Conservation (phyloP, 2,797 vertebrate genomes). For the Meriones psammophilus region DNA sequence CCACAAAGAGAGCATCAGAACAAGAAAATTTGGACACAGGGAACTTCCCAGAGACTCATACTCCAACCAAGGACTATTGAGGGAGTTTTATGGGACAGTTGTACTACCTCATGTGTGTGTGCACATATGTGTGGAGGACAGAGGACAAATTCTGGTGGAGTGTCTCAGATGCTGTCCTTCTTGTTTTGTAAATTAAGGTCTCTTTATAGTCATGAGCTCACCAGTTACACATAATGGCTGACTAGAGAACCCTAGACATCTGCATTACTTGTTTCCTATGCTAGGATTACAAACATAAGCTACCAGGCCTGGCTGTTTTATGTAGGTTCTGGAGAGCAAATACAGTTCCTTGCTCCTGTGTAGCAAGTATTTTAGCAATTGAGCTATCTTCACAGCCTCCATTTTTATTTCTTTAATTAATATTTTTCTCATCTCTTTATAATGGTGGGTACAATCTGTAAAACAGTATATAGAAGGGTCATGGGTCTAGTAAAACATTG, state of each 20-base stretch:
- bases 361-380: not conserved
- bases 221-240: not conserved
- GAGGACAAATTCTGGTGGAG: not conserved
- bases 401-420: constrained; percentile 29
- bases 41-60: no score
- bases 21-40: no score
- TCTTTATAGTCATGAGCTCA: not conserved
- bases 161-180: not conserved
- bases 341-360: not conserved
- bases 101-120: not conserved
- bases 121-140: not conserved
- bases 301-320: not conserved
- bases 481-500: not conserved
- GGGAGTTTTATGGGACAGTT: no score
- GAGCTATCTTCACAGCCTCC: not conserved
- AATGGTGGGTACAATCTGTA: not conserved
- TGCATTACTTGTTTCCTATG: not conserved
- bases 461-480: not conserved
- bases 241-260: not conserved
- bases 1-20: no score
- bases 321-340: not conserved
- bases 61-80: no score
- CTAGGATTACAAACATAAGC: not conserved
- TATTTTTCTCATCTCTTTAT: not conserved
- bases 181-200: no score